These are phyloP conservation scores for Bufo gargarizans DNA, from an alignment of 2,113 vertebrate genomes.

Conservation along the genomic window DNA sequence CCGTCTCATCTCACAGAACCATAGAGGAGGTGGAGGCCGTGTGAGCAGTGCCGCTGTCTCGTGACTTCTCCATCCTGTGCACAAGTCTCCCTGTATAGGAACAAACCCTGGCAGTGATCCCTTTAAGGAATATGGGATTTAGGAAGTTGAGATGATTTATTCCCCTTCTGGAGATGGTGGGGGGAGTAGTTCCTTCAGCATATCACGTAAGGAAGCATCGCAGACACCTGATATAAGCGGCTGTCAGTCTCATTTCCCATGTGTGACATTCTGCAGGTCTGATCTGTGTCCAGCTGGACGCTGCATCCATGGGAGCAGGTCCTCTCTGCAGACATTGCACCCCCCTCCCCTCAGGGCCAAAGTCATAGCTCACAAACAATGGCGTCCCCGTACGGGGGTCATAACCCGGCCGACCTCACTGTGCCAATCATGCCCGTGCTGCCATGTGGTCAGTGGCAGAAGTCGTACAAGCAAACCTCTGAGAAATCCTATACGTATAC, in stretches of 20 bases:
- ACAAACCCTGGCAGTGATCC: too few relatives aligned
- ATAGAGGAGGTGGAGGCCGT: too few relatives aligned
- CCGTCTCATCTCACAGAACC: too few relatives aligned
- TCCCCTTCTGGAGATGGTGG: neutral
- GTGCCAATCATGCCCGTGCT: neutral
- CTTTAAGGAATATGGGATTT: neutral
- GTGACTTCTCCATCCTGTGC: too few relatives aligned
- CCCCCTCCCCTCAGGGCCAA: neutral
- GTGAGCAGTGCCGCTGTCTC: too few relatives aligned
- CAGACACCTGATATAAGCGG: conserved; percentile 21
- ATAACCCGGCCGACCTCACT: neutral
- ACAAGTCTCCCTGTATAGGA: too few relatives aligned
- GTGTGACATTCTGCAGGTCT: conserved; percentile 10
- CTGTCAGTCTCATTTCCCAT: conserved; percentile 15
- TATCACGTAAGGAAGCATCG: neutral
- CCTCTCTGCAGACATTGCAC: neutral
- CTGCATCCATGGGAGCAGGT: neutral
- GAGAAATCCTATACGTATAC: too few relatives aligned
- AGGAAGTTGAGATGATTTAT: neutral
- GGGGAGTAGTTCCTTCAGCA: neutral
- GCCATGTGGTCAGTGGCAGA: neutral
- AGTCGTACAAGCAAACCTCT: neutral
- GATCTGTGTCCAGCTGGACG: conserved; percentile 6
- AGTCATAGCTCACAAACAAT: conserved; percentile 7
- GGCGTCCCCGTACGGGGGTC: neutral